Percentiles rank a stretch among this genome's conserved stretches.
phyloP scores from a whole-genome alignment of 2,797 vertebrate species.

The Anableps anableps region DNA sequence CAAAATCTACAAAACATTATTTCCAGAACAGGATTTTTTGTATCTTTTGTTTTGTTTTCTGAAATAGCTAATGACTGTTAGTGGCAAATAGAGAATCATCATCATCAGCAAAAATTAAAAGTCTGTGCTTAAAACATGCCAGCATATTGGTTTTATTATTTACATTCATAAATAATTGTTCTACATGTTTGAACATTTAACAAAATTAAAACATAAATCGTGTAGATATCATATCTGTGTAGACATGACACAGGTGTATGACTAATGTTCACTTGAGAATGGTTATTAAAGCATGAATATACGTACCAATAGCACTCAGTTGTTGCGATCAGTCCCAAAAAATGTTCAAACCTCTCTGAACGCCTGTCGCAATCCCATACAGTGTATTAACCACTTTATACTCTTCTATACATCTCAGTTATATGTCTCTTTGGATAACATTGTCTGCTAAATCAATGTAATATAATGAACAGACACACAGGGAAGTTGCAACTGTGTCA shows the following conservation, averaged over 20 bases:
- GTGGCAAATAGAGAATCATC: background rate
- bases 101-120: background rate
- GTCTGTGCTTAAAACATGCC: background rate
- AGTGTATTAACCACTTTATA: background rate
- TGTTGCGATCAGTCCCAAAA: background rate
- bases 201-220: background rate
- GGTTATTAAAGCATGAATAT: slow-evolving; percentile 4
- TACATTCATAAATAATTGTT: background rate
- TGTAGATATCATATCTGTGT: background rate
- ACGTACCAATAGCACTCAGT: background rate
- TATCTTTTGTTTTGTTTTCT: background rate
- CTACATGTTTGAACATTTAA: background rate
- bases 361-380: background rate
- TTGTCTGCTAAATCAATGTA: slow-evolving; percentile 6
- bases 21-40: too few species aligned
- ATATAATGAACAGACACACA: background rate
- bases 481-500: background rate
- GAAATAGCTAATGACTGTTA: background rate
- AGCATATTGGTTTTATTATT: slow-evolving; percentile 15
- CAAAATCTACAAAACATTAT: background rate
- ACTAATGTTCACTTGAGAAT: background rate
- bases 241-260: background rate
- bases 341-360: background rate
- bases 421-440: background rate
- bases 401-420: background rate